Percentiles rank a stretch among this genome's conserved stretches.
Evolutionary conservation across 2,888 invertebrate species (phyloP).

Genomic region (Amphimallon solstitiale): DNA sequence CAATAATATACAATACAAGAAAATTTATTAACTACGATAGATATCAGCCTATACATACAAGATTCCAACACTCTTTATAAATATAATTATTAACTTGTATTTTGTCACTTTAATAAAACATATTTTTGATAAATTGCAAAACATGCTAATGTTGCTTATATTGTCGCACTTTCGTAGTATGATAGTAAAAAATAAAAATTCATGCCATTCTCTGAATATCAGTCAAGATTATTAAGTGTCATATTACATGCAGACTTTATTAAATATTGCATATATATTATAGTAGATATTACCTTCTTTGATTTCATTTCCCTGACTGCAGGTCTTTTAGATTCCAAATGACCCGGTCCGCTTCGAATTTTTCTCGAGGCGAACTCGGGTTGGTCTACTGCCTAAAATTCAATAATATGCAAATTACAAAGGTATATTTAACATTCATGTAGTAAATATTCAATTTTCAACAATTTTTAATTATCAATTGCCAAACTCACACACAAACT

Average conservation of each 20-base stretch:
- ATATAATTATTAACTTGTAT: no score
- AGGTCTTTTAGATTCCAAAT: conserved; percentile 17
- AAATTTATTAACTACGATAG: no score
- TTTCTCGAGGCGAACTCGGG: conserved; percentile 35
- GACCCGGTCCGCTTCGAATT: conserved; percentile 36
- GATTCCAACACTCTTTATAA: no score
- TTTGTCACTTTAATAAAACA: no score
- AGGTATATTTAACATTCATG: background rate
- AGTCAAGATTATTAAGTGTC: background rate
- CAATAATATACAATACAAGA: no score
- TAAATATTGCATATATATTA: conserved; percentile 14
- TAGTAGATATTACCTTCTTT: conserved; percentile 17
- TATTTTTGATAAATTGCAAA: no score
- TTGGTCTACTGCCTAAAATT: conserved; percentile 35
- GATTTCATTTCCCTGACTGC: conserved; percentile 13
- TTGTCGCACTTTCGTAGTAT: background rate
- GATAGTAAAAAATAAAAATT: background rate
- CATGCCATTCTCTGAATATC: conserved; percentile 12
- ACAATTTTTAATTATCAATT: no score
- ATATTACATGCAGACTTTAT: conserved; percentile 9
- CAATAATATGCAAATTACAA: conserved; percentile 23
- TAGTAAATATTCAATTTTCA: background rate
- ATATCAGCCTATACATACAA: no score
- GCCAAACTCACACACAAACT: no score
- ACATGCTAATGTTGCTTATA: background rate